Conservation (phyloP, 2,888 invertebrate genomes). For the Seira ritae region DNA sequence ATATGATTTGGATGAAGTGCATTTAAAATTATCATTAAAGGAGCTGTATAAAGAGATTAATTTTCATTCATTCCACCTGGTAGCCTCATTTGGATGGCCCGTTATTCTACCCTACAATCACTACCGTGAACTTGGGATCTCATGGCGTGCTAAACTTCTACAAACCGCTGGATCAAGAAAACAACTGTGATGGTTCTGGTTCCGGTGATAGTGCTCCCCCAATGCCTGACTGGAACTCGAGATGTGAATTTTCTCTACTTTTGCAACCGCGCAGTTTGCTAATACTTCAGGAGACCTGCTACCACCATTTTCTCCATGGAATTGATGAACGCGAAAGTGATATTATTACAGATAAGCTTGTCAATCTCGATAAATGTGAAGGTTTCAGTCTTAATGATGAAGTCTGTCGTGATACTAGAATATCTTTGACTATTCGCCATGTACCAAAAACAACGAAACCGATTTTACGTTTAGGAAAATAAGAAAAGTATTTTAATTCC, state of each 20-base stretch:
- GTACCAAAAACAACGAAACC: conserved; percentile 91
- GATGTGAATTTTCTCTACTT: conserved; percentile 83
- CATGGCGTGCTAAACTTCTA: conserved; percentile 93
- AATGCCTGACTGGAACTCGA: conserved; percentile 32
- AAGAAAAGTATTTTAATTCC: background rate
- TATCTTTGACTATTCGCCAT: conserved; percentile 94
- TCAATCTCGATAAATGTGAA: conserved; percentile 79
- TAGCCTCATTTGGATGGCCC: conserved; percentile 96
- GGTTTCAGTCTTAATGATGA: conserved; percentile 79
- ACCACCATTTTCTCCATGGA: conserved; percentile 89
- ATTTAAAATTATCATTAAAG: too few species aligned
- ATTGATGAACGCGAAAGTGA: conserved; percentile 86
- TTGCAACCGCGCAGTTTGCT: conserved; percentile 93
- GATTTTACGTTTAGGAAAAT: conserved; percentile 61
- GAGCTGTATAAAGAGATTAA: background rate
- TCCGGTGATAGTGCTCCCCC: background rate
- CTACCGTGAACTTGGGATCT: conserved; percentile 94
- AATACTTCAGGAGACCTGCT: conserved; percentile 88
- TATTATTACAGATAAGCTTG: conserved; percentile 76
- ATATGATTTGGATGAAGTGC: background rate
- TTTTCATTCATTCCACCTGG: too few species aligned
- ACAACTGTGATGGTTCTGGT: background rate
- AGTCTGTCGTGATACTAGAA: conserved; percentile 82
- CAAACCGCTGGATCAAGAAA: conserved; percentile 74
- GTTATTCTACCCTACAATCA: conserved; percentile 92